Evolutionary conservation across 2,888 invertebrate species (phyloP).

Genomic region (Cheilosia grossa): DNA sequence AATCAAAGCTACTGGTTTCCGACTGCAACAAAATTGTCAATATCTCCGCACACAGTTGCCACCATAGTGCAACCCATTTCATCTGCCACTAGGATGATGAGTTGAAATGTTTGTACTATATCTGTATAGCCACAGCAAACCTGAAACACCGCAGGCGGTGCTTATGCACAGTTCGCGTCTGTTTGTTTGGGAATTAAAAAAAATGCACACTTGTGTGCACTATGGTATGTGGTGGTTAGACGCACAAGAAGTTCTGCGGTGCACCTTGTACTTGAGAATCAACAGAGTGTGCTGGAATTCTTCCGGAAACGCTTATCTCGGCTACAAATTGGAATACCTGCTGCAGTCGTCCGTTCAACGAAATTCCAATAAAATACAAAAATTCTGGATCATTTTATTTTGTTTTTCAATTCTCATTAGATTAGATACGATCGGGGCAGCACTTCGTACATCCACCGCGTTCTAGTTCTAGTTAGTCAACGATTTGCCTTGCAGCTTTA

Average conservation of each 20-base stretch:
- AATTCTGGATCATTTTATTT: slow-evolving; percentile 47
- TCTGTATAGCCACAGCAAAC: slow-evolving; percentile 21
- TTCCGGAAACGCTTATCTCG: slow-evolving; percentile 71
- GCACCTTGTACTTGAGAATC: slow-evolving; percentile 4
- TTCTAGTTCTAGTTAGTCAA: slow-evolving; percentile 45
- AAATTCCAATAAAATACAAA: slow-evolving; percentile 12
- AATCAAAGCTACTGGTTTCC: background rate
- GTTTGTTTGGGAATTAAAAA: slow-evolving; percentile 61
- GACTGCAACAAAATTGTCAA: slow-evolving; percentile 7
- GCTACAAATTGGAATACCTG: slow-evolving; percentile 53
- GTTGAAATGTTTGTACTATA: slow-evolving; percentile 22
- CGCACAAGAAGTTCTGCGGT: slow-evolving; percentile 44
- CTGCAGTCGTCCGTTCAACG: slow-evolving; percentile 8
- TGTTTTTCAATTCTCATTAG: slow-evolving; percentile 63
- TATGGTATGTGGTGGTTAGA: slow-evolving; percentile 66
- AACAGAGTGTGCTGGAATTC: slow-evolving; percentile 44
- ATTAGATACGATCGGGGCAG: slow-evolving; percentile 62
- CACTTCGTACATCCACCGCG: slow-evolving; percentile 23
- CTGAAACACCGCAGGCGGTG: slow-evolving; percentile 60
- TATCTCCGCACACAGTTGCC: slow-evolving; percentile 12
- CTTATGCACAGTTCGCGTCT: slow-evolving; percentile 52
- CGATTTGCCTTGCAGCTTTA: slow-evolving; percentile 42
- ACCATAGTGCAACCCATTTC: background rate
- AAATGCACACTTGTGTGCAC: slow-evolving; percentile 46
- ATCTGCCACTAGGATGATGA: background rate